Evolutionary conservation across 2,113 vertebrate genomes (phyloP).

Genomic region (Paedocypris sp.): DNA sequence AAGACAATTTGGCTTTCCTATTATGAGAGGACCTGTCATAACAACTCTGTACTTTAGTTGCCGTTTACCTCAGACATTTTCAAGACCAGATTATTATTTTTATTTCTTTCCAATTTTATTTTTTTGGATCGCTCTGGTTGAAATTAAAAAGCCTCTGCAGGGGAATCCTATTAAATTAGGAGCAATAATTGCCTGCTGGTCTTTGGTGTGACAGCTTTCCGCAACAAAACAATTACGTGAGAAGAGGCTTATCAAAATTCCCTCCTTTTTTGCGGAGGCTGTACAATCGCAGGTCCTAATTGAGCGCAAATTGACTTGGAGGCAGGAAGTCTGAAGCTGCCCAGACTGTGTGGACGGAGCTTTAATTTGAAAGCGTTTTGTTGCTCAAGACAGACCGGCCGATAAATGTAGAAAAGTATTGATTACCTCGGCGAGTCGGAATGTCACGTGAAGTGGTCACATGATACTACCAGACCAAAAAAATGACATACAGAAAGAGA

Average conservation of each 20-base stretch:
- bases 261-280: not conserved
- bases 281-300: not conserved
- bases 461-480: too few species aligned
- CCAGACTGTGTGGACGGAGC: not conserved
- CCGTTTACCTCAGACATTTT: conserved; percentile 15
- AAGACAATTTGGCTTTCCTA: not conserved
- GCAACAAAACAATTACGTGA: conserved; percentile 21
- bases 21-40: not conserved
- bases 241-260: conserved; percentile 14
- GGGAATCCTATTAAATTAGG: conserved; percentile 31
- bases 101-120: too few species aligned
- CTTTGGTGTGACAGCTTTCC: conserved; percentile 17
- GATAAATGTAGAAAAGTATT: too few species aligned
- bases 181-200: conserved; percentile 28
- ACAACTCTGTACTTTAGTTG: not conserved
- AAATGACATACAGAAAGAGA: too few species aligned
- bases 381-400: too few species aligned
- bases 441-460: too few species aligned
- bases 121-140: not conserved
- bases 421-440: too few species aligned
- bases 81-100: conserved; percentile 8
- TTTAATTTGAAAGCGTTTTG: too few species aligned
- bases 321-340: not conserved
- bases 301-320: conserved; percentile 10
- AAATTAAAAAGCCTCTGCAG: conserved; percentile 25